Evolutionary conservation across 2,113 vertebrate genomes (phyloP).

Genomic region (Vanacampus margaritifer): DNA sequence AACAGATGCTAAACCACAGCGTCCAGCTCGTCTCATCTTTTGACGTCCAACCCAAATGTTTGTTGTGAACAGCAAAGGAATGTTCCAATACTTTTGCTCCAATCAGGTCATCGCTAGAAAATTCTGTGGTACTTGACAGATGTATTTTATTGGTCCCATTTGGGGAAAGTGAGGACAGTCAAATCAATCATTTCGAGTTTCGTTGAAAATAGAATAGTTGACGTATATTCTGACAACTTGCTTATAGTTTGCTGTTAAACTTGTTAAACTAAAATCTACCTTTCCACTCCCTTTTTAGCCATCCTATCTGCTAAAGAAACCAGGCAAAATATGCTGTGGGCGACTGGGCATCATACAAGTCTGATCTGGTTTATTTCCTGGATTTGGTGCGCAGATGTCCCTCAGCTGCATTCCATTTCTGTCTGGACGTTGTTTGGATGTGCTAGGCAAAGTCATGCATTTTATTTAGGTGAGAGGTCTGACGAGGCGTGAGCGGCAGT

Average conservation of each 20-base stretch:
- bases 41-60: not conserved
- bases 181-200: not conserved
- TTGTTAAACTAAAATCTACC: not conserved
- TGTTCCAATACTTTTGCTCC: not conserved
- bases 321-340: not conserved
- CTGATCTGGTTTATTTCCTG: constrained; percentile 1
- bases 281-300: not conserved
- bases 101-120: not conserved
- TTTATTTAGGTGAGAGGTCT: constrained; percentile 29
- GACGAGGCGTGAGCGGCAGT: not conserved
- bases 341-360: constrained; percentile 4
- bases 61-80: not conserved
- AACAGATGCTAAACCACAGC: too few relatives aligned
- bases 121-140: not conserved
- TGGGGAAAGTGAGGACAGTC: not conserved
- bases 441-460: constrained; percentile 10
- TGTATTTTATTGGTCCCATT: not conserved
- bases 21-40: too few relatives aligned
- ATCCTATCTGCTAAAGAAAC: not conserved
- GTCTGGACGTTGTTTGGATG: not conserved
- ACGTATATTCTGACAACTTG: not conserved
- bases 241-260: not conserved
- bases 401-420: not conserved
- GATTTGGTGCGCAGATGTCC: constrained; percentile 7
- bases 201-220: not conserved